phyloP scores from a whole-genome alignment of 1,140 invertebrate species.

The Dreissena polymorpha region DNA sequence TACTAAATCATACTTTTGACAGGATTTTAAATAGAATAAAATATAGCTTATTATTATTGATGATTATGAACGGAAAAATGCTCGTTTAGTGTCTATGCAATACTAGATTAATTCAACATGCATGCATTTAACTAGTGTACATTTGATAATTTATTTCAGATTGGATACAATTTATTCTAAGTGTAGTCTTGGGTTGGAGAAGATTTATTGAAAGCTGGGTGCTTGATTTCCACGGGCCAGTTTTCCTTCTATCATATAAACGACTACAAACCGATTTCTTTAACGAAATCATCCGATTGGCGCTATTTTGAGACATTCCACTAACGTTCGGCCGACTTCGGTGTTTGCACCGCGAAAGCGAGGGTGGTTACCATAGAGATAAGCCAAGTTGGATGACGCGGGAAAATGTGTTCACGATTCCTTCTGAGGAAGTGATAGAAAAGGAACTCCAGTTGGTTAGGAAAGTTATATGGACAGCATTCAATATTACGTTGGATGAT shows the following conservation, averaged over 20 bases:
- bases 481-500: neutral
- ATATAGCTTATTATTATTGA: too few species aligned
- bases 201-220: neutral
- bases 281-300: neutral
- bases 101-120: too few species aligned
- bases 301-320: neutral
- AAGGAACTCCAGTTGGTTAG: neutral
- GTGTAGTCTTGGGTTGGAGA: neutral
- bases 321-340: neutral
- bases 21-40: too few species aligned
- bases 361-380: constrained; percentile 3
- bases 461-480: neutral
- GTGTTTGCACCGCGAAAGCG: neutral
- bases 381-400: neutral
- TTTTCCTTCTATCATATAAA: neutral
- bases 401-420: neutral
- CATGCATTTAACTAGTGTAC: too few species aligned
- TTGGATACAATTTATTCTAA: neutral
- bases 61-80: too few species aligned
- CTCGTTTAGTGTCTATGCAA: too few species aligned
- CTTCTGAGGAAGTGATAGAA: too few species aligned
- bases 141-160: neutral
- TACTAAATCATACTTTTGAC: too few species aligned
- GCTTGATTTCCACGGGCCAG: neutral
- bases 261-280: neutral